Evolutionary conservation across 2,888 invertebrate species (phyloP), one percentile per base, ranked within the genome.

Genomic region (Hipparchia semele): DNA sequence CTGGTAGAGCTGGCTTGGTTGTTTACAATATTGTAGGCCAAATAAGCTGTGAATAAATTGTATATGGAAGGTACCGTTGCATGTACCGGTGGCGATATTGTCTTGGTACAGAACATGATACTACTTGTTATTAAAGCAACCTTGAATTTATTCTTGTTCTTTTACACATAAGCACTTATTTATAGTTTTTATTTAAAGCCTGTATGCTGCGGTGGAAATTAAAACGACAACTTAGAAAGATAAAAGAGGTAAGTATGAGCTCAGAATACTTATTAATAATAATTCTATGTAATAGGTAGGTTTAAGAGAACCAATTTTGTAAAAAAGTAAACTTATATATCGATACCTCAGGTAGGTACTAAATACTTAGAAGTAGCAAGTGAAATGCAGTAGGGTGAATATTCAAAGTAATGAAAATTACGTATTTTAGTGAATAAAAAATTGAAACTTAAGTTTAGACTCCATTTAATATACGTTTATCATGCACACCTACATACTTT

Each of bases 11-110:
- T 76, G 80, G 74, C 39, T 72, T 72, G 64, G 71, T 60, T 78
- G 78, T 81, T 82, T 83, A 75, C 78, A 77, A 75, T 82, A 81
- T 82, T 84, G 84, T 84, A 84, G 83, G 80, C 78, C 79, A 80
- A 80, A 80, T 82, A 87, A 85, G 86, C 81, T 84, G 81, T 80
- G 86, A 83, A 84, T 80, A 81, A 83, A 82, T 80, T 73, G 76
- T 76, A 53, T 79, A 61, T 76, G 73, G 70, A 39, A 51, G 66
- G 77, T 81, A 87, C 93, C 91, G 92, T 92, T 93, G 89, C 71
- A 64, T 70, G 79, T 80, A 82, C 82, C 84, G 81, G 78, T 82
- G 75, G 67, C 59, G 46, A 75, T 76, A 78, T 79, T 79, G 76
- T 69, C 69, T 75, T 70, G 56, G 68, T 33, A 73, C 73, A 74